Evolutionary conservation across 2,888 invertebrate species (phyloP).

Genomic region (Drosophila leonis): DNA sequence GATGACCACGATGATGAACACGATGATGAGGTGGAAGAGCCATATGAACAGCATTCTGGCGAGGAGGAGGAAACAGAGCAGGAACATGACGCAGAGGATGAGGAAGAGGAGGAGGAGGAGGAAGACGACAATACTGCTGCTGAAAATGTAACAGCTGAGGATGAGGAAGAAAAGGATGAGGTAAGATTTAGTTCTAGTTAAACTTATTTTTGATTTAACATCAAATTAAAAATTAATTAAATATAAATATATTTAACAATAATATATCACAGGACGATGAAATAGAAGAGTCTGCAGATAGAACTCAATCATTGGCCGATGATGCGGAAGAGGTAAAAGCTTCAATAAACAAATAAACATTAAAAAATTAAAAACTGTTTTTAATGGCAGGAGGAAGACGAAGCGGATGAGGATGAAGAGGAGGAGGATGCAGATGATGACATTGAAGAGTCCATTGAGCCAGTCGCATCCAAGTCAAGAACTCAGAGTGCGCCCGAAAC

Average conservation of each 20-base stretch:
- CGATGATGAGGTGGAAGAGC: constrained; percentile 63
- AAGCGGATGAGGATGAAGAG: constrained; percentile 36
- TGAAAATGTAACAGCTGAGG: constrained; percentile 74
- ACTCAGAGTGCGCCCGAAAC: constrained; percentile 45
- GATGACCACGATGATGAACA: constrained; percentile 82
- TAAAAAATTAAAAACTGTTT: background rate
- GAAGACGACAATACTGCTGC: constrained; percentile 72
- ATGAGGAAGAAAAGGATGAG: constrained; percentile 82
- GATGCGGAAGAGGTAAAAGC: constrained; percentile 40
- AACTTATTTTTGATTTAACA: too few relatives aligned
- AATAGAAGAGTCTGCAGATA: constrained; percentile 51
- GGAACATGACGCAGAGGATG: constrained; percentile 47
- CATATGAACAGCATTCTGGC: constrained; percentile 63
- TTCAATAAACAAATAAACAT: too few relatives aligned
- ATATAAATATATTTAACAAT: constrained; percentile 11
- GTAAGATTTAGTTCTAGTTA: too few relatives aligned
- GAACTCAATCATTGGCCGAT: constrained; percentile 50
- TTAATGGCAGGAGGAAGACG: constrained; percentile 15
- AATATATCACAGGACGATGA: constrained; percentile 30
- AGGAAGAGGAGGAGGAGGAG: constrained; percentile 49
- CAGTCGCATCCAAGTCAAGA: constrained; percentile 39
- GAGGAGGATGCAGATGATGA: constrained; percentile 62
- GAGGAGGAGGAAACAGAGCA: constrained; percentile 58
- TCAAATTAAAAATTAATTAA: background rate
- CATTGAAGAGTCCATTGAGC: constrained; percentile 76